phyloP scores from a whole-genome alignment of 2,888 invertebrate species.

The Pachymerium ferrugineum region DNA sequence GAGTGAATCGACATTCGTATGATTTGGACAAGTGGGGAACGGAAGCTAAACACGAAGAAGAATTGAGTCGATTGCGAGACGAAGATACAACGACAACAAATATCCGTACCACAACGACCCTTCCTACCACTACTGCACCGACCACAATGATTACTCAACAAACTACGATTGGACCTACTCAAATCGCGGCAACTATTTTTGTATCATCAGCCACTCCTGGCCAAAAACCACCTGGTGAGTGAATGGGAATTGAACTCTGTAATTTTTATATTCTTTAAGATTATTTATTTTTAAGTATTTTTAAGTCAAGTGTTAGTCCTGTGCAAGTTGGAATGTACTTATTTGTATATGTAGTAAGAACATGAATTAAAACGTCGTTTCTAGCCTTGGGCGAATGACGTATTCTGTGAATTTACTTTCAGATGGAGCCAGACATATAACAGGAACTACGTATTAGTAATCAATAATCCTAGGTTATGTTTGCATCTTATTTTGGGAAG shows the following conservation, averaged over 20 bases:
- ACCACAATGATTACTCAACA: background rate
- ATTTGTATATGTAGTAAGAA: too few relatives aligned
- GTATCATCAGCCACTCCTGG: background rate
- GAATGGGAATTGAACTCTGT: background rate
- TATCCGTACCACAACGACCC: slow-evolving; percentile 23
- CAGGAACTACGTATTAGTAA: too few relatives aligned
- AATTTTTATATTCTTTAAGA: background rate
- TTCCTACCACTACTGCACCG: background rate
- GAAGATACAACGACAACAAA: slow-evolving; percentile 33
- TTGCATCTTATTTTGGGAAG: too few relatives aligned
- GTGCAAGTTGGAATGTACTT: too few relatives aligned
- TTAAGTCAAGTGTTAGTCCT: too few relatives aligned
- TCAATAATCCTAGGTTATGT: too few relatives aligned
- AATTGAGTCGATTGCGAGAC: slow-evolving; percentile 64
- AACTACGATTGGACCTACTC: background rate
- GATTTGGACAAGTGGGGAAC: slow-evolving; percentile 67
- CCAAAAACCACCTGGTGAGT: background rate
- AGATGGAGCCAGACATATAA: too few relatives aligned
- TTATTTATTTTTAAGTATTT: too few relatives aligned
- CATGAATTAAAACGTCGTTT: too few relatives aligned
- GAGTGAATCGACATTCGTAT: slow-evolving; percentile 57
- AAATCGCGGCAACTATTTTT: background rate
- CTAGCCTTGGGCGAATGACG: too few relatives aligned
- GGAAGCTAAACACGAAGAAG: slow-evolving; percentile 66
- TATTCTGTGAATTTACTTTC: too few relatives aligned